Conservation (phyloP, 2,113 vertebrate species). For the Melierax canorus region DNA sequence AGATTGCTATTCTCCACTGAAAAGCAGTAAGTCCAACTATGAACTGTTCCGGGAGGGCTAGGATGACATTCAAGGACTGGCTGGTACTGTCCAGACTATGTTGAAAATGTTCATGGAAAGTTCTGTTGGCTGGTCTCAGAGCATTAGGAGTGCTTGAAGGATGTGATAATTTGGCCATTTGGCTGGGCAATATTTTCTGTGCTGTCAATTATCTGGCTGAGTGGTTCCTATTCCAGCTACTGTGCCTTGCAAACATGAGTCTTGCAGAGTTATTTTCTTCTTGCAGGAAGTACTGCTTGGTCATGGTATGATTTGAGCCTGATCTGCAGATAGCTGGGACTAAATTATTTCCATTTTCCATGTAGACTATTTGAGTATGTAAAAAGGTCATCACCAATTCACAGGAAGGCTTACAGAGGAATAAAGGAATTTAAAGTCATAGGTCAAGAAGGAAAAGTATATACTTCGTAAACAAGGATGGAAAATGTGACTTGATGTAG, state of each 20-base stretch:
- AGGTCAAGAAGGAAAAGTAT: background rate
- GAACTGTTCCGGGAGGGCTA: background rate
- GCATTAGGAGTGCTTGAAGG: background rate
- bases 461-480: background rate
- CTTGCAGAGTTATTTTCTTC: background rate
- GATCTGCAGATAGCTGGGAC: background rate
- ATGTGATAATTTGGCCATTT: background rate
- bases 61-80: background rate
- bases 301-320: background rate
- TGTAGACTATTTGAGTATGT: background rate
- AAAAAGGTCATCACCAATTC: background rate
- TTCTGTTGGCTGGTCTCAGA: background rate
- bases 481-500: background rate
- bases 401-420: background rate
- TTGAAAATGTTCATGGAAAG: background rate
- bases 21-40: background rate
- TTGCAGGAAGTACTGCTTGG: background rate
- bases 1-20: background rate
- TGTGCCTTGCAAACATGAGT: background rate
- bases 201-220: background rate
- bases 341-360: slow-evolving; percentile 1
- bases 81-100: background rate
- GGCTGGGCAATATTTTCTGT: background rate
- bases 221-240: background rate
- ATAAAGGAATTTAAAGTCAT: background rate